These are phyloP conservation scores for Seison nebaliae DNA, from an alignment of 1,140 invertebrate genomes.

Conservation along the genomic window DNA sequence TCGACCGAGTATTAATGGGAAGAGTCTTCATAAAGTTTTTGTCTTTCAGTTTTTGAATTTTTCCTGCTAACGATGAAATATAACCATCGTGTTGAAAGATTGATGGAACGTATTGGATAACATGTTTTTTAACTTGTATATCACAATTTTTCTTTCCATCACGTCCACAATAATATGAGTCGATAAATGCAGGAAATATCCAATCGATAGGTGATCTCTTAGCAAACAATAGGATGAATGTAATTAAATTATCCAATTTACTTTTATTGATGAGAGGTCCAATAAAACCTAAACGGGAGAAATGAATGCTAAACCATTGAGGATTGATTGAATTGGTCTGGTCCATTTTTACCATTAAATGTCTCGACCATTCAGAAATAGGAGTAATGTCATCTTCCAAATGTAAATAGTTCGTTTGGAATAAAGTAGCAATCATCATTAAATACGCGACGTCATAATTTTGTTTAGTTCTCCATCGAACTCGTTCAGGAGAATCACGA, in stretches of 20 bases:
- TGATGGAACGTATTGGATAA: slow-evolving; percentile 49
- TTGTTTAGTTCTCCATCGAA: slow-evolving; percentile 75
- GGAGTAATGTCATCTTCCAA: slow-evolving; percentile 80
- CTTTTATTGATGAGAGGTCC: slow-evolving; percentile 63
- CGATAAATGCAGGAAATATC: slow-evolving; percentile 40
- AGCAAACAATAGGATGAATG: slow-evolving; percentile 78
- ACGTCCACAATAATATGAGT: slow-evolving; percentile 61
- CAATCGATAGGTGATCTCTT: slow-evolving; percentile 87
- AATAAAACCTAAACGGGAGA: slow-evolving; percentile 45
- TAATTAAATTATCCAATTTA: slow-evolving; percentile 57
- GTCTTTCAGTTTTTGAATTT: slow-evolving; percentile 82
- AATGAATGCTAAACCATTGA: slow-evolving; percentile 80
- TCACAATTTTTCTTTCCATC: slow-evolving; percentile 27
- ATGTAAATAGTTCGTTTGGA: slow-evolving; percentile 32
- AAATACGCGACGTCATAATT: slow-evolving; percentile 79
- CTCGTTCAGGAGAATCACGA: slow-evolving; percentile 57
- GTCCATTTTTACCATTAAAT: too few relatives aligned
- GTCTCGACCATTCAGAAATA: too few relatives aligned
- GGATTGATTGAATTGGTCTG: too few relatives aligned
- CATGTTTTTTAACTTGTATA: slow-evolving; percentile 13
- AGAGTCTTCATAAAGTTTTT: too few relatives aligned
- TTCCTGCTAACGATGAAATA: slow-evolving; percentile 74
- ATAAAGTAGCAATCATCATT: slow-evolving; percentile 63
- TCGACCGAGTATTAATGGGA: too few relatives aligned
- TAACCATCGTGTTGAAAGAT: slow-evolving; percentile 83